phyloP scores from a whole-genome alignment of 1,140 invertebrate species.

The Aphidius ervi region DNA sequence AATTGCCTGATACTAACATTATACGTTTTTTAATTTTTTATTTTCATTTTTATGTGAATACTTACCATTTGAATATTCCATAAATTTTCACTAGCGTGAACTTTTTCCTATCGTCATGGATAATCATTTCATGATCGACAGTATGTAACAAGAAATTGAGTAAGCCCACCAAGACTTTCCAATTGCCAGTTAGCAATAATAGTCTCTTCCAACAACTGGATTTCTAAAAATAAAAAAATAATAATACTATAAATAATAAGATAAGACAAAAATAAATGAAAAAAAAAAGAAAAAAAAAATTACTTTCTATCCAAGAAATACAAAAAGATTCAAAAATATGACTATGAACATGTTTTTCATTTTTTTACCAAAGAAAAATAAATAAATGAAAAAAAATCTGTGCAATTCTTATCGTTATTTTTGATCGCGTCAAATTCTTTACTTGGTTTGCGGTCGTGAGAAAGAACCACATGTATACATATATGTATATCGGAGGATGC shows the following conservation, averaged over 20 bases:
- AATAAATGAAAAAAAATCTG: slow-evolving; percentile 6
- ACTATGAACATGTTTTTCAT: too few relatives aligned
- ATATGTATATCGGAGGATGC: slow-evolving; percentile 3
- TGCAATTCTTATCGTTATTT: slow-evolving; percentile 16
- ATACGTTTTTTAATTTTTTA: too few relatives aligned
- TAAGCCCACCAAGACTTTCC: neutral
- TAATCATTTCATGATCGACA: slow-evolving; percentile 7
- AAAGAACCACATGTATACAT: slow-evolving; percentile 9
- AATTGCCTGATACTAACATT: too few relatives aligned
- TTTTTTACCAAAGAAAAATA: neutral
- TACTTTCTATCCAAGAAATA: too few relatives aligned
- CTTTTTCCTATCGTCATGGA: slow-evolving; percentile 2
- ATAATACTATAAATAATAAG: too few relatives aligned
- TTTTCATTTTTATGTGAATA: too few relatives aligned
- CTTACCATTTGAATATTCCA: too few relatives aligned
- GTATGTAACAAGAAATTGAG: neutral
- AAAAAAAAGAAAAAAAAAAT: too few relatives aligned
- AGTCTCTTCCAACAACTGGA: neutral
- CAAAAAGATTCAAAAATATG: too few relatives aligned
- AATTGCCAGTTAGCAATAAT: neutral
- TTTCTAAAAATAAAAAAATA: too few relatives aligned
- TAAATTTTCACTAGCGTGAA: slow-evolving; percentile 2
- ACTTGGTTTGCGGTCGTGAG: slow-evolving; percentile 14
- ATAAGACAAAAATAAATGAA: too few relatives aligned
- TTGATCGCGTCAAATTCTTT: slow-evolving; percentile 19